A percentile compares a stretch with the other conserved stretches of the same genome.
Conservation (phyloP, 2,888 invertebrate genomes). For the Horisme vitalbata region DNA sequence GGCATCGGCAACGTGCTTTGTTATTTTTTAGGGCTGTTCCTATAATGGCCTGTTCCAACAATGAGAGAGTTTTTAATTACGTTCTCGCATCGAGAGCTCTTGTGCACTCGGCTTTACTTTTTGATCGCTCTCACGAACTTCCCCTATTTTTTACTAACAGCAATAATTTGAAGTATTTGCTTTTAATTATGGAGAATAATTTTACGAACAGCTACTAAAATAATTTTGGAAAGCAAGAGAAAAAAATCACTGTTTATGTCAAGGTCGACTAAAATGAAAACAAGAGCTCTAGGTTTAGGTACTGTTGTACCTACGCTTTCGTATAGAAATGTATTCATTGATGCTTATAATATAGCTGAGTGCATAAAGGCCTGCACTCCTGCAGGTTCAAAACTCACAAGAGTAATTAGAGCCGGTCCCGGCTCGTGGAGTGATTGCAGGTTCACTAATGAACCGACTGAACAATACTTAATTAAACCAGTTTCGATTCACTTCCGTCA, state of each 20-base stretch:
- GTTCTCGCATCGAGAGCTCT: slow-evolving; percentile 32
- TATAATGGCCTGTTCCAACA: slow-evolving; percentile 47
- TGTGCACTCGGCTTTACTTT: slow-evolving; percentile 13
- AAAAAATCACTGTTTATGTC: background rate
- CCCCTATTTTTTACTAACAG: slow-evolving; percentile 16
- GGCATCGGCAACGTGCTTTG: slow-evolving; percentile 36
- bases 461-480: slow-evolving; percentile 15
- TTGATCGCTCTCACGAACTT: slow-evolving; percentile 26
- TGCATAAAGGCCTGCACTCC: background rate
- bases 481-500: slow-evolving; percentile 11
- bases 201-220: background rate
- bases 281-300: too few species aligned
- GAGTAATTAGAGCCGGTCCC: slow-evolving; percentile 5
- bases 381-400: too few species aligned
- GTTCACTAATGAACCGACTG: slow-evolving; percentile 17
- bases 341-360: too few species aligned
- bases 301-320: too few species aligned
- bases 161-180: slow-evolving; percentile 29
- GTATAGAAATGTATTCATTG: too few species aligned
- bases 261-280: too few species aligned
- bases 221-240: background rate
- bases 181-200: slow-evolving; percentile 20
- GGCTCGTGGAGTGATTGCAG: background rate
- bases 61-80: slow-evolving; percentile 47
- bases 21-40: slow-evolving; percentile 41